Base-by-base conservation (phyloP, 2,888 invertebrate species). In the Mylabris sibirica region DNA sequence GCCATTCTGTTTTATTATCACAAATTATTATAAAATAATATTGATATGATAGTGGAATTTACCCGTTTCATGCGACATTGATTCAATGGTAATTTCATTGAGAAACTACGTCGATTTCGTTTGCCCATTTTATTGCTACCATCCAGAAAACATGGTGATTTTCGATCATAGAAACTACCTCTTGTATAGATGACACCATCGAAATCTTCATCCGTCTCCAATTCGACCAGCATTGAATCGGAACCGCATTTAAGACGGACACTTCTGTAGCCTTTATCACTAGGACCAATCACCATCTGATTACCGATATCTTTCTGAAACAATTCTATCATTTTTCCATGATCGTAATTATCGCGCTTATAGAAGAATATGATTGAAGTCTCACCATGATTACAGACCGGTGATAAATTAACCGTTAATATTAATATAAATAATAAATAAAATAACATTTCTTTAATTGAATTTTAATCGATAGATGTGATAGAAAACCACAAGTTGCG, bases 131-230 rank as follows among this genome's bases (percentile, higher is more conserved):
- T 79, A 24, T 78, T 78, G 0, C 89, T 86, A 1, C 30, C 30
- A 74, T 89, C 87, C 24, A 88, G 80, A 76, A 88, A 90, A 76
- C 90, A 90, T 0, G 89, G 88, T 0, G 85, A 81, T 38, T 87
- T 80, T 79, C 88, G 88, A 59, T 88, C 87, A 73, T 89, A 85
- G 78, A 88, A 90, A 76, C 87, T 89, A 38, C 90, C 90, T 63
- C 89, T 84, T 0, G 90, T 90, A 74, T 90, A 90, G 82, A 90
- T 87, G 0, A 90, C 89, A 0, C 90, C 90, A 1, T 85, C 84
- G 75, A 90, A 90, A 59, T 88, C 87, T 60, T 88, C 86, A 61
- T 88, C 87, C 1, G 87, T 89, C 79, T 85, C 85, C 44, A 85
- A 73, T 64, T 80, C 74, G 8, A 85, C 77, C 67, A 85, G 83